Percentiles rank a stretch among this genome's conserved stretches.
These are phyloP conservation scores for Rotaria socialis DNA, from an alignment of 2,888 invertebrate species.

Conservation along the genomic window DNA sequence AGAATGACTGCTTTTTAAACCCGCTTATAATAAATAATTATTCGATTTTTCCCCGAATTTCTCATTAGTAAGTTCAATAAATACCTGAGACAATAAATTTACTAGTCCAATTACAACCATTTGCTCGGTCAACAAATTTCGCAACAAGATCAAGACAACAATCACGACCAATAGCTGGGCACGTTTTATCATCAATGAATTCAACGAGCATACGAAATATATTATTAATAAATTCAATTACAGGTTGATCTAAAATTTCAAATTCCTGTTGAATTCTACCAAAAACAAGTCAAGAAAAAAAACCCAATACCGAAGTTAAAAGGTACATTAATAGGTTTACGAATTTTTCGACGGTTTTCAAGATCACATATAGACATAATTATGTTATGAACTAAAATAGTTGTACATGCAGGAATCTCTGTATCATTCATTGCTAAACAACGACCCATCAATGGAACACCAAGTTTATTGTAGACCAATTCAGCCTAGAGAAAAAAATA, in stretches of 20 bases:
- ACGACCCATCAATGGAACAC: background rate
- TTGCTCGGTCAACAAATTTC: slow-evolving; percentile 44
- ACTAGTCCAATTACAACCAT: slow-evolving; percentile 41
- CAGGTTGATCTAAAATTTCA: slow-evolving; percentile 36
- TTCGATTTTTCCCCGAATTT: too few relatives aligned
- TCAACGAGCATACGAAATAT: slow-evolving; percentile 39
- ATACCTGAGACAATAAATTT: slow-evolving; percentile 40
- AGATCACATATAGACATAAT: slow-evolving; percentile 45
- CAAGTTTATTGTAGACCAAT: background rate
- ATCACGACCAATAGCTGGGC: slow-evolving; percentile 44
- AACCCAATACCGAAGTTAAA: slow-evolving; percentile 43
- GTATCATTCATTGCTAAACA: slow-evolving; percentile 4
- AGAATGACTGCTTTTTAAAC: too few relatives aligned
- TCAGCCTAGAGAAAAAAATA: background rate
- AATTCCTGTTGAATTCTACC: too few relatives aligned
- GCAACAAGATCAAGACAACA: slow-evolving; percentile 42
- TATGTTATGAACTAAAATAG: slow-evolving; percentile 43
- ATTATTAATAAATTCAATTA: slow-evolving; percentile 41
- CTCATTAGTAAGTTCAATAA: too few relatives aligned
- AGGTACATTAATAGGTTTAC: slow-evolving; percentile 41
- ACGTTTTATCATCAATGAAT: slow-evolving; percentile 42
- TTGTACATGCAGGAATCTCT: slow-evolving; percentile 37
- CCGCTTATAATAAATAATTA: background rate
- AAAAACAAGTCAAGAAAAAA: too few relatives aligned
- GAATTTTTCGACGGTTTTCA: slow-evolving; percentile 42